phyloP scores from a whole-genome alignment of 2,797 vertebrate genomes.

The Microchirus variegatus region DNA sequence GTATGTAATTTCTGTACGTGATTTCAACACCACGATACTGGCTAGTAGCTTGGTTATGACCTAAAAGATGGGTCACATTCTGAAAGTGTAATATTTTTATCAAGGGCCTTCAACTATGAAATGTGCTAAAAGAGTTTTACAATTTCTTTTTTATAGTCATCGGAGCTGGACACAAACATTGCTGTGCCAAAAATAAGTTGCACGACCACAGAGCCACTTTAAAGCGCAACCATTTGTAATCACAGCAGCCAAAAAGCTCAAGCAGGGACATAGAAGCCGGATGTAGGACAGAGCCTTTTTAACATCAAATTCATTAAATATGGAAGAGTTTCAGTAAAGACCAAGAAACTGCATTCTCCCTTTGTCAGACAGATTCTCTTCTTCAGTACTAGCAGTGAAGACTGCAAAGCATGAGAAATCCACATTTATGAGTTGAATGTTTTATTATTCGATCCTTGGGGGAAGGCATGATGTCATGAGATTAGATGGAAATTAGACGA shows the following conservation, averaged over 20 bases:
- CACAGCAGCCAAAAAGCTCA: conserved; percentile 29
- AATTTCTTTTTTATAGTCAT: conserved; percentile 19
- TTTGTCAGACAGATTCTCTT: conserved; percentile 13
- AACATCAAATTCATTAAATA: conserved; percentile 56
- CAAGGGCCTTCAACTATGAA: conserved; percentile 35
- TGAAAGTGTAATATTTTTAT: conserved; percentile 34
- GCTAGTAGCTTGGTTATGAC: conserved; percentile 22
- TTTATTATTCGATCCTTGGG: conserved; percentile 14
- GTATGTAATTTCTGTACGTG: conserved; percentile 55
- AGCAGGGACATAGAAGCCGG: conserved; percentile 19
- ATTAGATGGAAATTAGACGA: conserved; percentile 29
- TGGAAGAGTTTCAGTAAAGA: conserved; percentile 39
- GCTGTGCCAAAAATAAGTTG: conserved; percentile 32
- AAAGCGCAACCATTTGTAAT: conserved; percentile 19
- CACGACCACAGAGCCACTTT: conserved; percentile 33
- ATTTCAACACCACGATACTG: conserved; percentile 29
- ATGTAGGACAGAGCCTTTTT: conserved; percentile 35
- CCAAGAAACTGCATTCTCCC: conserved; percentile 29
- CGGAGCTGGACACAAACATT: conserved; percentile 7
- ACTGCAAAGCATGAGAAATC: conserved; percentile 27
- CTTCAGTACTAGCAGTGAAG: conserved; percentile 14
- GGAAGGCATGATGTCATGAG: conserved; percentile 9
- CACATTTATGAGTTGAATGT: conserved; percentile 25
- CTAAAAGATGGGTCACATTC: conserved; percentile 44
- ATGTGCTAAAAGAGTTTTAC: conserved; percentile 28